phyloP scores from a whole-genome alignment of 1,140 invertebrate genomes.

The Drosophila baimaii region DNA sequence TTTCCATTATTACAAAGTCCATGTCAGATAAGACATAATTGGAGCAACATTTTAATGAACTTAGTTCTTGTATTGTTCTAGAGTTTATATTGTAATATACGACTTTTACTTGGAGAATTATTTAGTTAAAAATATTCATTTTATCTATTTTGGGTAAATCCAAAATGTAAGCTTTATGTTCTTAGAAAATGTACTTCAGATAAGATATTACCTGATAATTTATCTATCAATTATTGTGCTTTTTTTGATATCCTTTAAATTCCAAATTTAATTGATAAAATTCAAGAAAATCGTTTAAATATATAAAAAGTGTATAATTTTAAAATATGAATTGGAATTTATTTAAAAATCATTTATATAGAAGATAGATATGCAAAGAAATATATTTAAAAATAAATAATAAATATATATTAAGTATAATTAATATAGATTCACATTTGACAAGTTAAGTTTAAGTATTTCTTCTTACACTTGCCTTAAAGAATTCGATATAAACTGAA shows the following conservation, averaged over 20 bases:
- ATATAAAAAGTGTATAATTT: no score
- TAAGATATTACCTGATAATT: neutral
- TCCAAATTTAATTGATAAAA: neutral
- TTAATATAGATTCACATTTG: neutral
- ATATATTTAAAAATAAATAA: neutral
- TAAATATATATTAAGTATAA: neutral
- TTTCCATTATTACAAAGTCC: conserved; percentile 2
- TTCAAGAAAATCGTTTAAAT: no score
- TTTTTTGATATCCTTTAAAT: no score
- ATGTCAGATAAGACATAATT: neutral
- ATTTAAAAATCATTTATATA: no score
- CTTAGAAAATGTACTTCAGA: neutral
- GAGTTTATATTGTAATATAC: neutral
- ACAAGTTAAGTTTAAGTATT: neutral
- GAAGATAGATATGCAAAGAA: no score
- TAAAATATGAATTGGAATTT: no score
- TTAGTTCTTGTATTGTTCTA: neutral
- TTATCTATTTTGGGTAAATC: neutral
- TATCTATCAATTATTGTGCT: neutral
- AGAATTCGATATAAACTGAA: neutral
- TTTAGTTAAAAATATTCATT: no score
- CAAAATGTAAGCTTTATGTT: neutral
- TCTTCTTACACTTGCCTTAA: neutral
- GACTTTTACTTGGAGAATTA: neutral
- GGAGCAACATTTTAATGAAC: neutral